A percentile compares a stretch with the other conserved stretches of the same genome.
Evolutionary conservation across 2,113 vertebrate species (phyloP).

Genomic region (Psilopsiagon aurifrons): DNA sequence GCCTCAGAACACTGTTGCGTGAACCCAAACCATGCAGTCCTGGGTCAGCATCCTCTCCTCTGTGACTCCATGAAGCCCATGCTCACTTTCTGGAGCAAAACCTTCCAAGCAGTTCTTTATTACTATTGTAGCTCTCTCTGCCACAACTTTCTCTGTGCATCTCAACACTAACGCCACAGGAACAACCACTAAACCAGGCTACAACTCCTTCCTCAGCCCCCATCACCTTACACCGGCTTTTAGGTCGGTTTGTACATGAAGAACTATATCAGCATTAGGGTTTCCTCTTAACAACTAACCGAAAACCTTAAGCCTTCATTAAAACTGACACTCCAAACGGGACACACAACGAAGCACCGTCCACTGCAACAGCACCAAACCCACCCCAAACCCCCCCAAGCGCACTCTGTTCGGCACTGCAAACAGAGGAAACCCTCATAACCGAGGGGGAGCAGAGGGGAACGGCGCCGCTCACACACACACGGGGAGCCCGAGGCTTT

Average conservation of each 20-base stretch:
- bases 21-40: not conserved
- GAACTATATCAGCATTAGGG: accelerated
- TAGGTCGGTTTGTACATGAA: accelerated
- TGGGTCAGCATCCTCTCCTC: not conserved
- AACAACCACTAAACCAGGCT: not conserved
- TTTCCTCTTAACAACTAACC: not conserved
- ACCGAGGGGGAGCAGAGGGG: not conserved
- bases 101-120: not conserved
- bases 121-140: not conserved
- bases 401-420: no score
- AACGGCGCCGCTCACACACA: no score
- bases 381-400: not conserved
- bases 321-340: not conserved
- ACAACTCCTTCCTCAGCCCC: not conserved
- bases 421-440: not conserved
- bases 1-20: accelerated
- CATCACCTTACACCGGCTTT: not conserved
- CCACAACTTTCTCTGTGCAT: not conserved
- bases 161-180: not conserved
- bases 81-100: not conserved
- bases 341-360: not conserved
- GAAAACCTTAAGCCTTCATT: not conserved
- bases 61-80: not conserved
- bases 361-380: not conserved
- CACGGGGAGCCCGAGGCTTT: not conserved